Base-by-base conservation (phyloP, 2,797 vertebrate genomes). In the Cephalopachus bancanus region DNA sequence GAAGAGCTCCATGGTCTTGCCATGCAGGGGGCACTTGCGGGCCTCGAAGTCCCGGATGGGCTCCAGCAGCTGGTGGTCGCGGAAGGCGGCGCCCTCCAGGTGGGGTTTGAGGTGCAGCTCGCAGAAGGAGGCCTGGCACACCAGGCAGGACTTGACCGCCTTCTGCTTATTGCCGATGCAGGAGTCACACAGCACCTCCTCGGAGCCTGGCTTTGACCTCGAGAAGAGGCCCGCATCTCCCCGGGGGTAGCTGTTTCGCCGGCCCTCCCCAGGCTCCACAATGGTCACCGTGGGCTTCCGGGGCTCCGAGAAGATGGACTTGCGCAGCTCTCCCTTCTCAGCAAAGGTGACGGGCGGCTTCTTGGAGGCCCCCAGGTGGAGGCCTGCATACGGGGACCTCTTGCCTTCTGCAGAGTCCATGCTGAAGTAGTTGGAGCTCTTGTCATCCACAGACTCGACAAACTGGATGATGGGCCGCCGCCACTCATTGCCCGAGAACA, bases 1-100 rank as follows among this genome's bases (percentile, higher is more conserved):
- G 98, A 99, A 99, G 91, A 99, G 99, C 98, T 99, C 99, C 99
- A 99, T 99, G 62, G 99, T 99, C 98, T 99, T 99, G 98, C 99
- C 99, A 1, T 99, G 99, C 98, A 99, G 99, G 0, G 99, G 99
- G 87, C 99, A 99, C 98, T 99, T 99, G 97, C 99, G 99, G 83
- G 99, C 98, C 97, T 99, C 99, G 97, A 99, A 99, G 98, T 99
- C 99, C 87, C 99, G 99, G 78, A 99, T 99, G 97, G 99, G 99
- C 57, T 99, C 99, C 65, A 99, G 99, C 94, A 99, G 98, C 98
- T 99, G 99, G 98, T 99, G 99, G 96, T 99, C 99, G 17, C 99
- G 99, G 96, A 99, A 99, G 26, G 99, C 99, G 0, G 99, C 98
- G 0, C 99, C 99, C 98, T 99, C 99, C 30, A 99, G 99, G 92